These are phyloP conservation scores for Hypsopygia costalis DNA, from an alignment of 2,888 invertebrate species.

Conservation along the genomic window DNA sequence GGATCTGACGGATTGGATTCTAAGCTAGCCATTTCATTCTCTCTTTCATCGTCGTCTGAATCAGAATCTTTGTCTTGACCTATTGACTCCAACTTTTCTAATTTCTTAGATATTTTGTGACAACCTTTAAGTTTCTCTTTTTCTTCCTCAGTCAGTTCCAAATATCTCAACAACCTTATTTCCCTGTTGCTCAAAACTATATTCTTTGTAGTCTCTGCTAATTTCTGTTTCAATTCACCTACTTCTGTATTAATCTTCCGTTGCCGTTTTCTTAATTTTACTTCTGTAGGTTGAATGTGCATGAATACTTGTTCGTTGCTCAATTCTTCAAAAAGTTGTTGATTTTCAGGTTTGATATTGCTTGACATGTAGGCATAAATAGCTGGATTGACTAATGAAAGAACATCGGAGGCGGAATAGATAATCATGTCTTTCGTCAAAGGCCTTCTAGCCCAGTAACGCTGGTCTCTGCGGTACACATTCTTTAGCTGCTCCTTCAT, in stretches of 20 bases:
- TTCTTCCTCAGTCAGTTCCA: conserved; percentile 95
- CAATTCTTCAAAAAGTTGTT: conserved; percentile 88
- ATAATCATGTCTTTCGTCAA: conserved; percentile 94
- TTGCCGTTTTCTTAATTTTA: conserved; percentile 92
- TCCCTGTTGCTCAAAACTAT: conserved; percentile 95
- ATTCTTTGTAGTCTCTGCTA: conserved; percentile 90
- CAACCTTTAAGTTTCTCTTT: conserved; percentile 95
- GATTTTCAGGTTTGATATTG: conserved; percentile 86
- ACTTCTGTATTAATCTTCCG: conserved; percentile 95
- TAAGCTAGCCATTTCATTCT: conserved; percentile 89
- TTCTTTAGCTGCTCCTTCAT: conserved; percentile 94
- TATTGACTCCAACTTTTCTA: conserved; percentile 92
- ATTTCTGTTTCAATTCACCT: conserved; percentile 89
- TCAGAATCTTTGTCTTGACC: conserved; percentile 89
- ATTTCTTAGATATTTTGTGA: conserved; percentile 94
- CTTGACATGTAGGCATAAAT: conserved; percentile 85
- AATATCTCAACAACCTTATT: conserved; percentile 91
- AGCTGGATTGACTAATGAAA: conserved; percentile 92
- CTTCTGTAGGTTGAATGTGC: conserved; percentile 92
- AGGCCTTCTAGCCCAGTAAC: conserved; percentile 94
- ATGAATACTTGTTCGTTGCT: conserved; percentile 93
- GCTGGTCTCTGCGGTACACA: conserved; percentile 91
- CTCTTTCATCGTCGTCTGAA: conserved; percentile 86
- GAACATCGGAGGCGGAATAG: conserved; percentile 94
- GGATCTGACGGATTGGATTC: conserved; percentile 90